Conservation (phyloP, 2,888 invertebrate genomes). For the Lithophane leautieri region DNA sequence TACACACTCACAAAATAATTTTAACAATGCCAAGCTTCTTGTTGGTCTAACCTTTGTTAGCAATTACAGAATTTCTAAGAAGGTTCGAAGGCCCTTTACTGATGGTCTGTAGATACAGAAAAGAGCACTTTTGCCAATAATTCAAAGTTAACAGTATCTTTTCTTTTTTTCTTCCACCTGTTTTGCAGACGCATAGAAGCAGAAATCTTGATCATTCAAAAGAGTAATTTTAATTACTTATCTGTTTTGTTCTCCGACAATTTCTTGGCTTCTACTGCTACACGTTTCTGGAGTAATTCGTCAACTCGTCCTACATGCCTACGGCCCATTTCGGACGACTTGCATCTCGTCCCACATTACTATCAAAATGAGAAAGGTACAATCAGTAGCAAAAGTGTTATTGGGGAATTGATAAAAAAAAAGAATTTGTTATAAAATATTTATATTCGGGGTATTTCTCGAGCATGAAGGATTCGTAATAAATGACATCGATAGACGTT, state of each 20-base stretch:
- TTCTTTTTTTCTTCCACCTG: background rate
- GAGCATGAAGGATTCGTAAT: too few relatives aligned
- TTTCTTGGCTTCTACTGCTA: background rate
- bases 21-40: constrained; percentile 27
- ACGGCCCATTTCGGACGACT: too few relatives aligned
- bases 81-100: background rate
- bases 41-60: constrained; percentile 24
- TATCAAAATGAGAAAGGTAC: too few relatives aligned
- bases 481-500: too few relatives aligned
- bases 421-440: too few relatives aligned
- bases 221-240: background rate
- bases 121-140: background rate
- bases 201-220: background rate
- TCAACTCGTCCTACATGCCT: too few relatives aligned
- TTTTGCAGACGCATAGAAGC: background rate
- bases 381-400: too few relatives aligned
- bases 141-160: background rate
- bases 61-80: background rate
- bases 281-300: background rate
- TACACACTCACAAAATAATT: constrained; percentile 8
- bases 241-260: background rate
- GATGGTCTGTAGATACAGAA: background rate
- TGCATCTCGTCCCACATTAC: too few relatives aligned
- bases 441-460: too few relatives aligned
- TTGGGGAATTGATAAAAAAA: too few relatives aligned